phyloP scores from a whole-genome alignment of 2,888 invertebrate genomes.

The Eupithecia centaureata region DNA sequence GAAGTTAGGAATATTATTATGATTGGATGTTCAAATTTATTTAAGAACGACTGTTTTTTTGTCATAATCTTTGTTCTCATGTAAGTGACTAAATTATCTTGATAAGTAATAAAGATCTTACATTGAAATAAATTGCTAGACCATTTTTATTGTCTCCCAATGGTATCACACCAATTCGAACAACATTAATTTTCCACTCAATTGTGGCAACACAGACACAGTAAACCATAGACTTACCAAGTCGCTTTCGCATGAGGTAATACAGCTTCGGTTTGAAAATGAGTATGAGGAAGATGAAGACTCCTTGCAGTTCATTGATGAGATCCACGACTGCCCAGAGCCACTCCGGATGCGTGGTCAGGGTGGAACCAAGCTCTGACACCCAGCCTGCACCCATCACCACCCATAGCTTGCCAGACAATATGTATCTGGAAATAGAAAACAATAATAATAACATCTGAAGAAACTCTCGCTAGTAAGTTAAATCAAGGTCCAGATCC shows the following conservation, averaged over 20 bases:
- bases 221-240: conserved; percentile 70
- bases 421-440: conserved; percentile 80
- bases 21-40: too few relatives aligned
- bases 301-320: conserved; percentile 88
- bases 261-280: conserved; percentile 88
- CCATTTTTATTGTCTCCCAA: neutral
- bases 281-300: conserved; percentile 89
- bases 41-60: too few relatives aligned
- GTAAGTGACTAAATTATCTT: too few relatives aligned
- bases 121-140: neutral
- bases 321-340: conserved; percentile 85
- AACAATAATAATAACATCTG: neutral
- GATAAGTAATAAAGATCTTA: too few relatives aligned
- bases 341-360: conserved; percentile 77
- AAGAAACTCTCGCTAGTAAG: too few relatives aligned
- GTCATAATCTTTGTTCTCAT: too few relatives aligned
- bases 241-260: conserved; percentile 81
- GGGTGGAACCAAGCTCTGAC: conserved; percentile 86
- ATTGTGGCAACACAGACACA: neutral
- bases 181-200: neutral
- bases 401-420: conserved; percentile 89
- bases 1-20: too few relatives aligned
- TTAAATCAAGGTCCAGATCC: too few relatives aligned
- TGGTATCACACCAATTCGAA: neutral
- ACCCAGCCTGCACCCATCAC: conserved; percentile 92